Evolutionary conservation across 2,113 vertebrate genomes (phyloP).

Genomic region (Lasiurus cinereus): DNA sequence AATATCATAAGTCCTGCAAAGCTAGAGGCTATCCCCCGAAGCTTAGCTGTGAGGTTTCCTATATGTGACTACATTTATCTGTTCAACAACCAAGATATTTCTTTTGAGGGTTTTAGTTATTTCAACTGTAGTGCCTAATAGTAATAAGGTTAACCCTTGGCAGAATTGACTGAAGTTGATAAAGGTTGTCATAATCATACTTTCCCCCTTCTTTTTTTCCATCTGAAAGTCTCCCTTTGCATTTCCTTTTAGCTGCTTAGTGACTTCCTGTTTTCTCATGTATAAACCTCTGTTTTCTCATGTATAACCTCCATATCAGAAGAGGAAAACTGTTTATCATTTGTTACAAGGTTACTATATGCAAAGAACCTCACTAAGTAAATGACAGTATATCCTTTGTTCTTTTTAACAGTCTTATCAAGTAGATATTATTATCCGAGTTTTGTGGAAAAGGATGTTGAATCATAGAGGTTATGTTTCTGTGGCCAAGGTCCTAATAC

Average conservation of each 20-base stretch:
- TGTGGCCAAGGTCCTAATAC: neutral
- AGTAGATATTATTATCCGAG: neutral
- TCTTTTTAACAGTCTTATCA: neutral
- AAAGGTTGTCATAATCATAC: neutral
- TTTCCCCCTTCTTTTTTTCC: neutral
- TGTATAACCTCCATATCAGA: neutral
- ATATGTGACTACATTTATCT: neutral
- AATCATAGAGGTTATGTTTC: neutral
- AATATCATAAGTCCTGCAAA: neutral
- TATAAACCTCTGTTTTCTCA: neutral
- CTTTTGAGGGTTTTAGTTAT: neutral
- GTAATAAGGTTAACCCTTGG: neutral
- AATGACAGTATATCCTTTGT: neutral
- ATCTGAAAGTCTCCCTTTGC: neutral
- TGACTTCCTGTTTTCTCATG: neutral
- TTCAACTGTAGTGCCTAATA: neutral
- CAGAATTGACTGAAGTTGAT: neutral
- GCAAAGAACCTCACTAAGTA: neutral
- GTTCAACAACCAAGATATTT: neutral
- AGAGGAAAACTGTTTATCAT: constrained; percentile 3
- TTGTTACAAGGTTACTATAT: neutral
- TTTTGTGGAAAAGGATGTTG: neutral
- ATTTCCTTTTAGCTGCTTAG: neutral
- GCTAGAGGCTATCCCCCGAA: neutral
- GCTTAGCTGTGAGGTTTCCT: neutral